Percentiles rank a stretch among this genome's conserved stretches.
These are phyloP conservation scores for Mustela nigripes DNA, from an alignment of 2,113 vertebrate species.

Conservation along the genomic window DNA sequence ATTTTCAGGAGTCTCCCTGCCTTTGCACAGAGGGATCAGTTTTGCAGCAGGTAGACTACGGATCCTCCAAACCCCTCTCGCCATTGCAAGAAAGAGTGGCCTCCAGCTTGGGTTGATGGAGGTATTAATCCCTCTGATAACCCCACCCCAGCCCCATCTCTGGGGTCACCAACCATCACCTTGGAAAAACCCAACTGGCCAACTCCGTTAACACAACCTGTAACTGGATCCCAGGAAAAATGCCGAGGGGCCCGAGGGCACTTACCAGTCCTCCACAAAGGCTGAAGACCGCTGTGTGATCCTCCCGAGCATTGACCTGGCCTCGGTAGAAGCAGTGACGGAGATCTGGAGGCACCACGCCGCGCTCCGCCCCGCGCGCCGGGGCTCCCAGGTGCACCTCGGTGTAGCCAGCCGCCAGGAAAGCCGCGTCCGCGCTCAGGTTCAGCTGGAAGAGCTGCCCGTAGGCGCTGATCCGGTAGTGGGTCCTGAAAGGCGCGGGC, in stretches of 20 bases:
- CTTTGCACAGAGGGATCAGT: neutral
- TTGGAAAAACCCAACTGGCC: neutral
- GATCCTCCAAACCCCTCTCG: neutral
- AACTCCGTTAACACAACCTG: neutral
- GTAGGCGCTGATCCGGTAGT: conserved; percentile 94
- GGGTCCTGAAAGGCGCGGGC: conserved; percentile 86
- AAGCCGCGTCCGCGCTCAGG: conserved; percentile 93
- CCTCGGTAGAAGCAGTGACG: conserved; percentile 97
- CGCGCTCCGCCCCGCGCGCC: conserved; percentile 79
- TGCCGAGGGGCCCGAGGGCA: neutral
- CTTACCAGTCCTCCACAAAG: conserved; percentile 98
- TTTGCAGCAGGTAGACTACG: neutral
- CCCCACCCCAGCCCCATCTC: neutral
- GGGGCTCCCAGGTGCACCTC: conserved; percentile 92
- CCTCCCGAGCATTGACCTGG: conserved; percentile 92
- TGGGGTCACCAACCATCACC: neutral
- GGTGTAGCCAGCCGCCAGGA: conserved; percentile 91
- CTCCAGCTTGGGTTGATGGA: neutral
- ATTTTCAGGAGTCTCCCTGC: neutral
- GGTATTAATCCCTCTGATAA: neutral
- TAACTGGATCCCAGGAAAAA: neutral
- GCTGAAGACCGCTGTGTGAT: conserved; percentile 93
- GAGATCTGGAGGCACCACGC: conserved; percentile 85
- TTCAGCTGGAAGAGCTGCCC: conserved; percentile 96
- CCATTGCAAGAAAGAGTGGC: neutral